Percentiles rank a stretch among this genome's conserved stretches.
These are phyloP conservation scores for Macroteleia sp. DNA, from an alignment of 2,888 invertebrate genomes.

Conservation along the genomic window DNA sequence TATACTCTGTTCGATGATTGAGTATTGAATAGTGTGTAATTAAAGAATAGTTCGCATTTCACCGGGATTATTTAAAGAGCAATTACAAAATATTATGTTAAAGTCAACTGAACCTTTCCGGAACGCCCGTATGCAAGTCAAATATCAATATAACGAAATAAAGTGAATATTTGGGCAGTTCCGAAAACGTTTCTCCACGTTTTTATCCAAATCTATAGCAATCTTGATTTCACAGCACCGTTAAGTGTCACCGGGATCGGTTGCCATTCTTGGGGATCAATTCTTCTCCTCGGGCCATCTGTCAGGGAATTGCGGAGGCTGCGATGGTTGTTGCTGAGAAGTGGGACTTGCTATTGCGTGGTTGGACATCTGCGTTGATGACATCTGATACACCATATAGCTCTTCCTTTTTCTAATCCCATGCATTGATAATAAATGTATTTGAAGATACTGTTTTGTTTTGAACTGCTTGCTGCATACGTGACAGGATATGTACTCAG, in stretches of 20 bases:
- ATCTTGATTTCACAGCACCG: conserved; percentile 31
- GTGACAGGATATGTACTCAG: conserved; percentile 87
- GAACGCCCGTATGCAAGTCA: no score
- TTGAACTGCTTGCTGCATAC: conserved; percentile 88
- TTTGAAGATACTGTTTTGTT: conserved; percentile 89
- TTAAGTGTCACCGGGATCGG: no score
- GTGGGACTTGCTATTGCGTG: conserved; percentile 63
- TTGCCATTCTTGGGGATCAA: no score
- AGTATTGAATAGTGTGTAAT: conserved; percentile 7
- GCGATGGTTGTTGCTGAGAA: conserved; percentile 70
- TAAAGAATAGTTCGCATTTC: conserved; percentile 14
- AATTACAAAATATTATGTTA: conserved; percentile 16
- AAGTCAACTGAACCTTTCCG: conserved; percentile 10
- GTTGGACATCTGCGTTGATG: conserved; percentile 67
- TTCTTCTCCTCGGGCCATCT: conserved; percentile 77
- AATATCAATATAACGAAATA: no score
- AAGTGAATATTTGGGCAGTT: not conserved
- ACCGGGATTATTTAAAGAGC: conserved; percentile 6
- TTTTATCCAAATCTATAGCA: not conserved
- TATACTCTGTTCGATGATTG: not conserved
- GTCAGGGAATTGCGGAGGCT: conserved; percentile 70
- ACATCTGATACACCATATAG: conserved; percentile 81
- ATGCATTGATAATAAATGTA: conserved; percentile 88
- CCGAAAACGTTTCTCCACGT: conserved; percentile 9
- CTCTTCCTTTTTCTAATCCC: conserved; percentile 87